Base-by-base conservation (phyloP, 2,888 invertebrate genomes). In the Tricholauxania praeusta region DNA sequence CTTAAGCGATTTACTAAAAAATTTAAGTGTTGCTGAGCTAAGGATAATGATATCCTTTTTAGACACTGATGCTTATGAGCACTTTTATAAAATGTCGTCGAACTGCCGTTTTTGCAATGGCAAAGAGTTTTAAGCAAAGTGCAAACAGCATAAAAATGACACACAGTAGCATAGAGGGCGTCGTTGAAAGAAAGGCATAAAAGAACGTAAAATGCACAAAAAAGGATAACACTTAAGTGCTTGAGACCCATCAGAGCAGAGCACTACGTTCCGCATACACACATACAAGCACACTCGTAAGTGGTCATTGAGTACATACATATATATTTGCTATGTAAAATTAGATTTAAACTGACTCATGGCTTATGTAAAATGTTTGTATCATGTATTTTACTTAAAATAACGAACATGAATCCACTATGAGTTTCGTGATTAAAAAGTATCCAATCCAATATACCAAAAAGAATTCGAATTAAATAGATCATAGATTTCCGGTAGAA, bases 181-280 rank as follows among this genome's bases (percentile, higher is more conserved):
- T 48, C 49, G 49, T 19, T 66, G 71, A 14, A 15, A 53, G 60
- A 72, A 57, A 52, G 59, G 52, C 60, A 65, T 49, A 49, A 51
- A 15, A 63, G 69, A 48, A 15, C 5, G n/a, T 52, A 65, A 57
- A 67, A 71, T 62, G 72, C 62, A 77, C 76, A 78, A 79, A 81
- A 39, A 81, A 81, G 81, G 80, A 82, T 81, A 82, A 80, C 78
- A 79, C 80, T 79, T 79, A 77, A 79, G 77, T 75, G 79, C 82
- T 82, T 78, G 80, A 82, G 80, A 79, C 78, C 77, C 80, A 81
- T 82, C 80, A 80, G 32, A 72, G 62, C 3, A 70, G 14, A 70
- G 53, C 70, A 19, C 53, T 70, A 62, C 48, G 52, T 48, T 62
- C 53, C 49, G 15, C 47, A 53, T 15, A 39, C 62, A 32, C 60